Evolutionary conservation across 2,888 invertebrate genomes (phyloP), one percentile per base, ranked within the genome.

Genomic region (Griposia aprilina): DNA sequence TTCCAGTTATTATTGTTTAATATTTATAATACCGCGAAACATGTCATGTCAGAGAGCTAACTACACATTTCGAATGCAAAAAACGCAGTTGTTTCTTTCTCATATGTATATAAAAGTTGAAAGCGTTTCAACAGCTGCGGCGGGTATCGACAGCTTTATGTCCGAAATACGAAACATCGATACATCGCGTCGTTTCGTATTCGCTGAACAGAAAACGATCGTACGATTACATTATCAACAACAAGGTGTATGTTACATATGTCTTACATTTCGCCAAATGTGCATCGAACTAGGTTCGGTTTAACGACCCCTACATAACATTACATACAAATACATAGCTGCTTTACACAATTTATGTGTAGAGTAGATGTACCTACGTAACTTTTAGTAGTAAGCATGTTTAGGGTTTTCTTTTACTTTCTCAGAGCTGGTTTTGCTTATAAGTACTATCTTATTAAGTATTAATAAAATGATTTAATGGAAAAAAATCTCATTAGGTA

Each of bases 131-230:
- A 84, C 80, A 83, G 80, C 79, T 85, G 82, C 78, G 62, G 65
- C 50, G 65, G 66, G 52, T 79, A 81, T 68, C 73, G 82, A 88
- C 89, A 83, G 76, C 82, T 87, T 84, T 80, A 86, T 86, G 78
- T 86, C 82, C 82, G 84, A 87, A 86, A 89, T 84, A 81, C 80
- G 87, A 89, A 83, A 81, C 88, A 81, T 84, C 80, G 75, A 89
- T 86, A 80, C 71, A 66, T 80, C 66, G 80, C 72, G 59, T 87
- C 73, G 74, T 69, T 79, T 84, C 74, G 68, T 76, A 80, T 87
- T 88, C 84, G 66, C 68, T 77, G 81, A 86, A 82, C 67, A 71
- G 65, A 75, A 77, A 52, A 36, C 52, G 72, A 74, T 72, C 76
- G 50, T 71, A 74, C 77, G 69, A 74, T 74, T 63, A 73, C 52